These are phyloP conservation scores for rabbit (Oryctolagus cuniculus) DNA, from an alignment of 2,113 vertebrate genomes.

Conservation along the genomic window DNA sequence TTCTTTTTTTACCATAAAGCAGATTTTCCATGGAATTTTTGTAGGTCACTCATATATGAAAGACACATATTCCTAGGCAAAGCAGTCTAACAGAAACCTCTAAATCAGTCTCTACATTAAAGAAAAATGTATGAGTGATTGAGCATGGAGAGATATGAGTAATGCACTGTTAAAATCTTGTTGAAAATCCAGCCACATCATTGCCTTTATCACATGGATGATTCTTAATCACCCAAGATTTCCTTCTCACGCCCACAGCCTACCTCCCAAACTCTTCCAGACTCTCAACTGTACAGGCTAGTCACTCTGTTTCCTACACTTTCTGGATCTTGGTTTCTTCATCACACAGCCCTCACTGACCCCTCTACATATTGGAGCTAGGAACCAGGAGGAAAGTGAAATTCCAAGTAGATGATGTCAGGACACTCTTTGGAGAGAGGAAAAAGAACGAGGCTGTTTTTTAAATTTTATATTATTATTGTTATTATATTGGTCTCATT, in stretches of 20 bases:
- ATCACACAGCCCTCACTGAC: too few species aligned
- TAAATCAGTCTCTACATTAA: not conserved
- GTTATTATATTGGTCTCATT: not conserved
- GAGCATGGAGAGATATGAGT: not conserved
- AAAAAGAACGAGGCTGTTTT: rapidly evolving
- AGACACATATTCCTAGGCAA: not conserved
- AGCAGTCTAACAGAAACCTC: not conserved
- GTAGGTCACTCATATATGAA: not conserved
- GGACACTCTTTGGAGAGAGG: not conserved
- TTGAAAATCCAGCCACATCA: not conserved
- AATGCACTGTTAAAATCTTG: not conserved
- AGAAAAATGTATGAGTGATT: not conserved
- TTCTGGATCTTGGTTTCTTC: not conserved
- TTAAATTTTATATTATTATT: not conserved
- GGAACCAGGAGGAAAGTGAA: not conserved
- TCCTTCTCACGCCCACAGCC: not conserved
- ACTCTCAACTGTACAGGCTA: not conserved
- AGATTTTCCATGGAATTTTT: too few species aligned
- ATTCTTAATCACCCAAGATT: too few species aligned
- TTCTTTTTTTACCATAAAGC: too few species aligned
- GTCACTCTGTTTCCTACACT: not conserved
- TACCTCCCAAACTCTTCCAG: not conserved
- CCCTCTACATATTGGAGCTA: not conserved
- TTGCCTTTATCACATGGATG: not conserved
- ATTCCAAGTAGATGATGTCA: not conserved